Percentiles rank a stretch among this genome's conserved stretches.
These are phyloP conservation scores for Polydrusus cervinus DNA, from an alignment of 2,888 invertebrate species.

Conservation along the genomic window DNA sequence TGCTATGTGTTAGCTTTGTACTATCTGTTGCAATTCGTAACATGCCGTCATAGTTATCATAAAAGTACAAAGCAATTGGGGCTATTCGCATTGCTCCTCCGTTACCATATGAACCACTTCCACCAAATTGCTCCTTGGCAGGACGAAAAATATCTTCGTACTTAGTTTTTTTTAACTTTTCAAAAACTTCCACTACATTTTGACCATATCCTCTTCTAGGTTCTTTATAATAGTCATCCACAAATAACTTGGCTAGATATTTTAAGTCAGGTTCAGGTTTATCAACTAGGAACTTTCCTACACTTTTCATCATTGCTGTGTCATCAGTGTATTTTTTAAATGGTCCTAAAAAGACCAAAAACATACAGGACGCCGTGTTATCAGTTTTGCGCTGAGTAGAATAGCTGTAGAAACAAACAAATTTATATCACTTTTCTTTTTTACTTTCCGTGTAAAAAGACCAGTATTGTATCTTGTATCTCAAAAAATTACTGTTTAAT, in stretches of 20 bases:
- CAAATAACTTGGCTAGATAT: slow-evolving; percentile 79
- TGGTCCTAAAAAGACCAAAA: slow-evolving; percentile 69
- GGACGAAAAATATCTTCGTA: slow-evolving; percentile 77
- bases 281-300: slow-evolving; percentile 77
- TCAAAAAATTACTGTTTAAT: too few species aligned
- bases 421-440: too few species aligned
- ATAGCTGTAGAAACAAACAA: too few species aligned
- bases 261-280: slow-evolving; percentile 73
- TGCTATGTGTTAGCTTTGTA: slow-evolving; percentile 79
- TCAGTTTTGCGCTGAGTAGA: too few species aligned
- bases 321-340: slow-evolving; percentile 80
- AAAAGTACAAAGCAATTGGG: slow-evolving; percentile 78
- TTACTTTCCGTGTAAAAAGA: too few species aligned
- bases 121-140: slow-evolving; percentile 76
- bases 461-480: too few species aligned
- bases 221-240: slow-evolving; percentile 76
- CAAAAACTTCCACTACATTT: slow-evolving; percentile 75
- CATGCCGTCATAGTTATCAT: slow-evolving; percentile 72
- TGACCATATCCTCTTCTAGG: slow-evolving; percentile 80
- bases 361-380: neutral
- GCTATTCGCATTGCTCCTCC: slow-evolving; percentile 84
- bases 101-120: slow-evolving; percentile 84
- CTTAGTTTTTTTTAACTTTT: slow-evolving; percentile 73
- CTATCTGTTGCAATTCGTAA: slow-evolving; percentile 72
- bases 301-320: slow-evolving; percentile 80